These are phyloP conservation scores for Drosophila neocordata DNA, from an alignment of 1,140 invertebrate genomes.

Conservation along the genomic window DNA sequence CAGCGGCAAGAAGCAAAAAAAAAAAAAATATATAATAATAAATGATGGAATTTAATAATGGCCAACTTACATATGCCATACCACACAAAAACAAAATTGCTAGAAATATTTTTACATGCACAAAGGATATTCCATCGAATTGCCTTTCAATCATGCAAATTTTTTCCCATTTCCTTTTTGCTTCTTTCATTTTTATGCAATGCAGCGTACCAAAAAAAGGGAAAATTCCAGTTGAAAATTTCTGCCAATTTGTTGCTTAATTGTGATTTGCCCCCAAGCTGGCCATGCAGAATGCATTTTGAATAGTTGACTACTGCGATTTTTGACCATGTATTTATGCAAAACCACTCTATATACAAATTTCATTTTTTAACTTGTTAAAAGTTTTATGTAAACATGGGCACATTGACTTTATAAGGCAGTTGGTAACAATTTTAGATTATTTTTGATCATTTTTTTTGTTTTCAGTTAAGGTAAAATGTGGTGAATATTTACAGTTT, in stretches of 20 bases:
- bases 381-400: background rate
- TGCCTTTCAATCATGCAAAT: conserved; percentile 13
- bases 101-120: conserved; percentile 2
- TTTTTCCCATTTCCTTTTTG: background rate
- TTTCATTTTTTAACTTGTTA: background rate
- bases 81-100: background rate
- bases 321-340: conserved; percentile 7
- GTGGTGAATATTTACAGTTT: too few relatives aligned
- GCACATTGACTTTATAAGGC: background rate
- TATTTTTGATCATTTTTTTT: too few relatives aligned
- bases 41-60: conserved; percentile 8
- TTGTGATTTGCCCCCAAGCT: conserved; percentile 8
- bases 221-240: background rate
- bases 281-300: conserved; percentile 9
- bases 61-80: background rate
- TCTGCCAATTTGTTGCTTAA: conserved; percentile 17
- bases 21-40: background rate
- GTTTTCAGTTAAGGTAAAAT: too few relatives aligned
- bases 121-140: conserved; percentile 12
- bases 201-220: background rate
- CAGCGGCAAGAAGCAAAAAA: conserved; percentile 1
- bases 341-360: background rate
- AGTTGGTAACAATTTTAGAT: background rate
- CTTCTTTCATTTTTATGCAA: background rate
- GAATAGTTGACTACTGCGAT: conserved; percentile 12